Evolutionary conservation across 2,888 invertebrate genomes (phyloP), one percentile per base, ranked within the genome.

Genomic region (Ceraclea dissimilis): DNA sequence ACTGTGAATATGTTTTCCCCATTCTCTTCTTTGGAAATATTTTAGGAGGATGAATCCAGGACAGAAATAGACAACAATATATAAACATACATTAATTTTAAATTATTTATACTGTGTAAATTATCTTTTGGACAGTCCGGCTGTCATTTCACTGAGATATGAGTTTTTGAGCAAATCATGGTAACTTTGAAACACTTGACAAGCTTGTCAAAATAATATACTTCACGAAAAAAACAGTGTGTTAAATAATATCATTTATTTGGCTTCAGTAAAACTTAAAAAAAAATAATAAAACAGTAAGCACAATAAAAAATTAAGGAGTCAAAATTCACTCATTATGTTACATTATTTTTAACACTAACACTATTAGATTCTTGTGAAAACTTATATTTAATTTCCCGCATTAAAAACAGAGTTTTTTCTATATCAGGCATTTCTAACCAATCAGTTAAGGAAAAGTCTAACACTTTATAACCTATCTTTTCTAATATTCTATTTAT

Each of bases 361-460:
- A 43, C 26, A 19, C 34, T 49, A 43, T 11, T 17, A 49, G 19
- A 16, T 26, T 31, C 50, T 55, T n/a, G 16, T 10, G 49, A 20
- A 31, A 46, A 51, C 44, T 54, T 52, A 20, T 48, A 55, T 16
- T 52, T 52, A 17, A 62, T 58, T 60, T 79, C 77, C 44, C 82
- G 73, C 76, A 84, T 79, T 33, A 88, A 68, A 66, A 80, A 85
- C 0, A 83, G 82, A 59, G 82, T 79, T 63, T 79, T 80, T 68
- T 86, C 84, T 63, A 78, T 74, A 44, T 77, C 71, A 0, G 78
- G 72, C 5, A 85, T 68, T 2, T 66, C 66, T 5, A 70, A 64
- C 85, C 85, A 87, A 55, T 72, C 70, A 43, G 65, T 67, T 13
- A 72, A 63, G 65, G 80, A 78, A 49, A 88, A 67, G 0, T 80